phyloP scores from a whole-genome alignment of 1,140 invertebrate genomes.

The Drosophila arizonae region DNA sequence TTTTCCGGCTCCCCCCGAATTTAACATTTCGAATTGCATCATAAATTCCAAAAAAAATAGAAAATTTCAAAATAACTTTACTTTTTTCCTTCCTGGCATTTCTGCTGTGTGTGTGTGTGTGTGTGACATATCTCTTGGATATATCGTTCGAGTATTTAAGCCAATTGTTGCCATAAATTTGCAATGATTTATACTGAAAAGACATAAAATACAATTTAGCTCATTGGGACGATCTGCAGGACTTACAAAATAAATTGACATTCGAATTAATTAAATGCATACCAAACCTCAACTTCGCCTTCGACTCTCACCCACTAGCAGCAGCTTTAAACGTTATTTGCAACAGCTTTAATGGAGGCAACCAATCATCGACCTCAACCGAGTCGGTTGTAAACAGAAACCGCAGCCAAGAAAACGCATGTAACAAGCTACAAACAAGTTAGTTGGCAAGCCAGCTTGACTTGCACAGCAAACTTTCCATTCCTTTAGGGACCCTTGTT shows the following conservation, averaged over 20 bases:
- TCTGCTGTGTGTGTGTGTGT: conserved; percentile 43
- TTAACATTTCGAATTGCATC: conserved; percentile 45
- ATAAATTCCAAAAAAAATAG: conserved; percentile 47
- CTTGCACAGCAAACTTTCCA: conserved; percentile 9
- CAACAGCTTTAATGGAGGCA: not conserved
- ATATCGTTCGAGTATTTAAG: conserved; percentile 41
- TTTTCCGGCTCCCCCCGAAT: conserved; percentile 12
- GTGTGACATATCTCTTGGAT: conserved; percentile 28
- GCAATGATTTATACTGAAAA: conserved; percentile 22
- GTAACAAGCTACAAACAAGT: conserved; percentile 19
- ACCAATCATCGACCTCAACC: not conserved
- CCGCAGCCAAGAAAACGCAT: conserved; percentile 11
- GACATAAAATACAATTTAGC: not conserved
- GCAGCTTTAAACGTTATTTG: not conserved
- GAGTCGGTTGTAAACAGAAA: conserved; percentile 5
- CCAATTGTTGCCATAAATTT: conserved; percentile 30
- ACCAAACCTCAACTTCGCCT: not conserved
- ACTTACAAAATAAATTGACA: not conserved
- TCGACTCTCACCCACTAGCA: not conserved
- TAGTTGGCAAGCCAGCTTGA: conserved; percentile 32
- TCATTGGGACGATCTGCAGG: not conserved
- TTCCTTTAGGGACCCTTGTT: conserved; percentile 8
- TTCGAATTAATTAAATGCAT: not conserved
- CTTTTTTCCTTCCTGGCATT: conserved; percentile 41
- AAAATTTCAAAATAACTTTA: conserved; percentile 55